Conservation (phyloP, 2,888 invertebrate genomes). For the Polydrusus pterygomalis region DNA sequence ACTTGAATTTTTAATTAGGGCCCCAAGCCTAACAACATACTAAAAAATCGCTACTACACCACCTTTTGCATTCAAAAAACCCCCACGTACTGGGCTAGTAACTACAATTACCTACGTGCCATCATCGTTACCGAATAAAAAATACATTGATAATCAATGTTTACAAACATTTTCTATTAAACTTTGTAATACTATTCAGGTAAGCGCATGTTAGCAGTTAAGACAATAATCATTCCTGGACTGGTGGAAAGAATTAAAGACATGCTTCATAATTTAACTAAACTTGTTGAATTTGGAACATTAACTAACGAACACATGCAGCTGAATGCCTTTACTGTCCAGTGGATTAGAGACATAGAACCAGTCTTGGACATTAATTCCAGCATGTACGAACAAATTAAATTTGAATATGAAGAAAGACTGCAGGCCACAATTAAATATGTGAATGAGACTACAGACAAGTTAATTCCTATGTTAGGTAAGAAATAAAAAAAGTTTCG, state of each 20-base stretch:
- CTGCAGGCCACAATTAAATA: conserved; percentile 81
- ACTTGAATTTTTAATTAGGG: too few species aligned
- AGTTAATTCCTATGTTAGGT: conserved; percentile 78
- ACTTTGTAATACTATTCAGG: conserved; percentile 32
- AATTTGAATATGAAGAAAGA: conserved; percentile 89
- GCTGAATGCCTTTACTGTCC: conserved; percentile 87
- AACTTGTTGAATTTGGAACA: conserved; percentile 85
- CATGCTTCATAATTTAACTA: conserved; percentile 79
- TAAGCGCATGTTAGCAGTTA: conserved; percentile 84
- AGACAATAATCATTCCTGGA: conserved; percentile 80
- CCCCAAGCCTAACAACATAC: too few species aligned
- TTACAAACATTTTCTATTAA: background rate
- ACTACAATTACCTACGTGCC: too few species aligned
- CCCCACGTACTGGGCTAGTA: too few species aligned
- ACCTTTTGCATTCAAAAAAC: too few species aligned
- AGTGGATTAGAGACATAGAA: conserved; percentile 88
- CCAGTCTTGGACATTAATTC: conserved; percentile 89
- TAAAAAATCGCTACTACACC: too few species aligned
- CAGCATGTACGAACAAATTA: conserved; percentile 85
- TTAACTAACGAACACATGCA: conserved; percentile 84
- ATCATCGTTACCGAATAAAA: too few species aligned
- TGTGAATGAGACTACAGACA: conserved; percentile 82
- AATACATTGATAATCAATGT: too few species aligned
- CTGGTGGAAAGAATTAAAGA: conserved; percentile 82
- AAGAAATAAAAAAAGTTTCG: conserved; percentile 4